Percentiles rank a stretch among this genome's conserved stretches.
Conservation (phyloP, 64 coral and sea anemone species). For the Stylophora pistillata region DNA sequence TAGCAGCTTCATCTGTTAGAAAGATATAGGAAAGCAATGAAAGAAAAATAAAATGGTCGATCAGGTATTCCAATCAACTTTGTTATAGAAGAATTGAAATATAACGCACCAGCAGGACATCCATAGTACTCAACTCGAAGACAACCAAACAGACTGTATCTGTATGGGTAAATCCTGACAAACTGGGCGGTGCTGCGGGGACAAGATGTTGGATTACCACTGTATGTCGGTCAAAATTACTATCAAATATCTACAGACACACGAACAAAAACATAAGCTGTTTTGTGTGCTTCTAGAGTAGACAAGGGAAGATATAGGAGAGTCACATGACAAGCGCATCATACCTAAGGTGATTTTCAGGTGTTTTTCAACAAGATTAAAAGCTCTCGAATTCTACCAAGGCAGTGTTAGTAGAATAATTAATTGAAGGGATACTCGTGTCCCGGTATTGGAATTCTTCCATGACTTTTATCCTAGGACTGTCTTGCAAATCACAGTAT, state of each 20-base stretch:
- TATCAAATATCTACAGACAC: constrained; percentile 11
- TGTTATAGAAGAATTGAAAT: background rate
- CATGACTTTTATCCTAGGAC: too few species aligned
- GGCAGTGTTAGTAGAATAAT: too few species aligned
- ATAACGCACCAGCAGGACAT: constrained; percentile 1
- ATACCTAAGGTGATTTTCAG: too few species aligned
- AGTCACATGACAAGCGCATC: too few species aligned
- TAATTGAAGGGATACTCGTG: too few species aligned
- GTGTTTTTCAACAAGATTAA: too few species aligned
- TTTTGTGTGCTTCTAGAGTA: too few species aligned
- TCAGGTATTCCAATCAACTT: too few species aligned
- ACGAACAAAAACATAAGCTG: background rate
- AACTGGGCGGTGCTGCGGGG: constrained; percentile 31
- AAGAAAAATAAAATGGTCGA: background rate
- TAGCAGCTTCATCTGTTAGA: background rate
- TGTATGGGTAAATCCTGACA: constrained; percentile 14
- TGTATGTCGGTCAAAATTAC: constrained; percentile 17
- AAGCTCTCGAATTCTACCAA: too few species aligned
- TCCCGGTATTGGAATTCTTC: too few species aligned
- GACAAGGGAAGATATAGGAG: too few species aligned
- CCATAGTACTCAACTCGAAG: constrained; percentile 39
- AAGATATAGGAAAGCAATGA: background rate
- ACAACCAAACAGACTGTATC: background rate
- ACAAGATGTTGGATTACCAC: constrained; percentile 19
- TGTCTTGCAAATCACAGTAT: too few species aligned